Evolutionary conservation across 1,140 invertebrate species (phyloP), one percentile per base, ranked within the genome.

Genomic region (Nephila pilipes): DNA sequence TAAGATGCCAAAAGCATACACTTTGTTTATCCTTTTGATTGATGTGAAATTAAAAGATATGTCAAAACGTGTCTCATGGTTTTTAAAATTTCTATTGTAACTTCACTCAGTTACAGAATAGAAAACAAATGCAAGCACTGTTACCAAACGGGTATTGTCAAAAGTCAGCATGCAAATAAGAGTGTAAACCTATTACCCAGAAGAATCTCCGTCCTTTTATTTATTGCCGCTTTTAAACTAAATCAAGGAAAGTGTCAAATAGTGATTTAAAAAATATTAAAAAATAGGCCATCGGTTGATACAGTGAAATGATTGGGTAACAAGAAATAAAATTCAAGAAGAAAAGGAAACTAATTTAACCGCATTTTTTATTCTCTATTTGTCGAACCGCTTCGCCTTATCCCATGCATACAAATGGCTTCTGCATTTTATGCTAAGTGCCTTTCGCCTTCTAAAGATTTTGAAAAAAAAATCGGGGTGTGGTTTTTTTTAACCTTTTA

Each of bases 211-310:
- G 69, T 75, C 69, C 29, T 36, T 75, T 75, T 75, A 75, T 18
- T 36, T 32, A 75, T 20, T 4, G 46, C 46, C 69, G 18, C 29
- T 32, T 32, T 75, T 29, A 25, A 20, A 36, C 69, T 14, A 36
- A 75, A 75, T 75, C 69, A 75, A 75, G 69, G 69, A 75, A 75
- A 75, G 29, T 75, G 69, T 36, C 69, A 75, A 75, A 75, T 3
- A 32, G 29, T 36, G 69, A 75, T 75, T 75, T 75, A 75, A 75
- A 75, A 75, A 75, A 75, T 75, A 75, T 75, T 75, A 75, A 75
- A 75, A 75, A 75, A 75, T 75, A 75, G 69, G 69, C 69, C 32
- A 75, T 75, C 69, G 18, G 32, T 32, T 75, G 32, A 18, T 32
- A 16, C 18, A 32, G 18, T 75, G 32, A 75, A 75, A 75, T 75